phyloP scores from a whole-genome alignment of 2,113 vertebrate genomes.

The Phoenicopterus ruber region DNA sequence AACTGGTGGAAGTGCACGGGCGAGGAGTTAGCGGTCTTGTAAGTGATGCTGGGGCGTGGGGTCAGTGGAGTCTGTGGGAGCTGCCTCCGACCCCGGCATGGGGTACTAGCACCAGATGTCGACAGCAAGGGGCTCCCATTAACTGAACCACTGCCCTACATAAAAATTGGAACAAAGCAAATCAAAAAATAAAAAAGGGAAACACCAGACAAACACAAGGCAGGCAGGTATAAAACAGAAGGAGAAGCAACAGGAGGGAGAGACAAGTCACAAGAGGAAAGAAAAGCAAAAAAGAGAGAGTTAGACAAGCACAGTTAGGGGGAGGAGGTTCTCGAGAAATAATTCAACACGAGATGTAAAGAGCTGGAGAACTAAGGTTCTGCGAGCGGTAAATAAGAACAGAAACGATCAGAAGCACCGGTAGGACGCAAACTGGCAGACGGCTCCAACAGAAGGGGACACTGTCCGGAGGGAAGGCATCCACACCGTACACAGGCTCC shows the following conservation, averaged over 20 bases:
- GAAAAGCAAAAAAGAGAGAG: conserved; percentile 63
- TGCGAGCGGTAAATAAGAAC: conserved; percentile 10
- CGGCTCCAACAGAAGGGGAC: conserved; percentile 15
- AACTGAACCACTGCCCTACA: conserved; percentile 92
- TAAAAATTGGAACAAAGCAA: conserved; percentile 87
- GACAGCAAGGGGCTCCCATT: conserved; percentile 86
- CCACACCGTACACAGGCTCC: not conserved
- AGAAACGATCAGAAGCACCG: conserved; percentile 5
- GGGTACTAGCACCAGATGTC: conserved; percentile 88
- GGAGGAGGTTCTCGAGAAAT: conserved; percentile 16
- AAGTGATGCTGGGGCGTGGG: conserved; percentile 89
- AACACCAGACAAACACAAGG: conserved; percentile 58
- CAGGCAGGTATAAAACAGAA: conserved; percentile 44
- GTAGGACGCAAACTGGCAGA: conserved; percentile 40
- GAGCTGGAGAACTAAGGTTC: conserved; percentile 3
- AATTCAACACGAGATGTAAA: conserved; percentile 16
- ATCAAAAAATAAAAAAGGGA: conserved; percentile 80
- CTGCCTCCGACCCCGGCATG: conserved; percentile 90
- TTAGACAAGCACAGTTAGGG: conserved; percentile 55
- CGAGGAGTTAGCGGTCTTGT: conserved; percentile 93
- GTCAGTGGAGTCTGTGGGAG: conserved; percentile 92
- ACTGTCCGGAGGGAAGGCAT: conserved; percentile 3
- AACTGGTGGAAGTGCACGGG: conserved; percentile 83
- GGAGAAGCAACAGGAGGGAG: conserved; percentile 37
- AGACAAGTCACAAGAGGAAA: conserved; percentile 46